Base-by-base conservation (phyloP, 2,888 invertebrate species). In the Orthosia cruda region DNA sequence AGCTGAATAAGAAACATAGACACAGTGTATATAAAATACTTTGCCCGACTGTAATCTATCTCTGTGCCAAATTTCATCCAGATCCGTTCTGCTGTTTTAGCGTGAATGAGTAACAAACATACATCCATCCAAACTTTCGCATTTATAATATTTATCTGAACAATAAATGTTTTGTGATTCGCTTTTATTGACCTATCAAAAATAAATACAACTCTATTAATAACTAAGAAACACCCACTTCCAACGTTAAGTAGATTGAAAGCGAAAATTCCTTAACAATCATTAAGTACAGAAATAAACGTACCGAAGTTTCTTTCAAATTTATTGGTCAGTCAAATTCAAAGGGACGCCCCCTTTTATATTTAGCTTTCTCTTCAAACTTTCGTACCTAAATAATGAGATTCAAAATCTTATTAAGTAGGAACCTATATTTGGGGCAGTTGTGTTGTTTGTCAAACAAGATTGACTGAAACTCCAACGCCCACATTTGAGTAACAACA, bases 251-350 rank as follows among this genome's bases (percentile, higher is more conserved):
- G 55, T 71, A 40, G 23, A 71, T 64, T 71, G 40, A 73, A 78
- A 73, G 71, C 47, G n/a, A 47, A 65, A 84, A 76, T 13, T 83
- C 69, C 13, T 5, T 54, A 1, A 54, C 50, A 72, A 70, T 64
- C 7, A 77, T 68, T 59, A 52, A 47, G 32, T 71, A 57, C 26
- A 61, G 71, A 78, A 63, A 73, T 55, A 61, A 61, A 80, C 23
- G 16, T 72, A 47, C 16, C 16, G 3, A 69, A 77, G 73, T 74
- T 74, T 52, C 57, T 81, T 64, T 13, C 50, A 84, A 81, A 50
- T 77, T 77, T 47, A 58, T 72, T 52, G 66, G 81, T 58, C 68
- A 50, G 7, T 59, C 54, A 26, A 84, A 65, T 45, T 61, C 57
- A 61, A 80, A 68, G 40, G 40, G 62, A 71, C 16, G 55, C 18